Conservation (phyloP, 2,797 vertebrate species). For the Triplophysa bombifrons region DNA sequence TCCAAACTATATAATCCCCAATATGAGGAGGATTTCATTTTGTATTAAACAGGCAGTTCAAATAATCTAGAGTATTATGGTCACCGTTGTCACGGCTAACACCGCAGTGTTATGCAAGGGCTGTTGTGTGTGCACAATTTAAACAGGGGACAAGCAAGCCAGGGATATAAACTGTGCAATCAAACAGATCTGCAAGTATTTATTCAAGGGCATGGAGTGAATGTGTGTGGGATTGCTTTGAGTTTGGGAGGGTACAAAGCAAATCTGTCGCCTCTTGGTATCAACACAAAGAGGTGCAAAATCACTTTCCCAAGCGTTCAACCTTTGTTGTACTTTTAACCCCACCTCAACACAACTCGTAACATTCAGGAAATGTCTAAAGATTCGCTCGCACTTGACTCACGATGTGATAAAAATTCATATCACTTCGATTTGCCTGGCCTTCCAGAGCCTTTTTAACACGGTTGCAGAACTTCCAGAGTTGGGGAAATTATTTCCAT, state of each 20-base stretch:
- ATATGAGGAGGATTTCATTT: slow-evolving; percentile 47
- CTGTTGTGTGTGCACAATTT: slow-evolving; percentile 49
- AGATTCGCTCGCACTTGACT: neutral
- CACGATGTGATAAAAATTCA: neutral
- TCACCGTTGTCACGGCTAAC: slow-evolving; percentile 37
- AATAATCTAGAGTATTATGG: slow-evolving; percentile 56
- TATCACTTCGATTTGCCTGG: neutral
- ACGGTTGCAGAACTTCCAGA: neutral
- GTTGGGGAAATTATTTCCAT: neutral
- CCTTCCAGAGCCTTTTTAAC: neutral
- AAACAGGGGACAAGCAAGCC: slow-evolving; percentile 31
- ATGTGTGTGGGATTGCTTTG: slow-evolving; percentile 28
- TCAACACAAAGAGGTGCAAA: neutral
- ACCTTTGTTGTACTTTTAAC: neutral
- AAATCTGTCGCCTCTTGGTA: slow-evolving; percentile 2
- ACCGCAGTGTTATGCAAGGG: slow-evolving; percentile 1
- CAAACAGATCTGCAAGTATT: slow-evolving; percentile 41
- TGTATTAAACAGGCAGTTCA: slow-evolving; percentile 46
- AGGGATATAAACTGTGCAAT: slow-evolving; percentile 39
- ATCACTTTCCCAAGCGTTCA: slow-evolving; percentile 11
- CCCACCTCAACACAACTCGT: neutral
- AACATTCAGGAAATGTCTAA: neutral
- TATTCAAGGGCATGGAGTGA: slow-evolving; percentile 32
- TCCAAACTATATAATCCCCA: slow-evolving; percentile 32
- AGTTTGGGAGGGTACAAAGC: neutral